A percentile compares a stretch with the other conserved stretches of the same genome.
Conservation (phyloP, 2,888 invertebrate species). For the Mayetiola destructor region DNA sequence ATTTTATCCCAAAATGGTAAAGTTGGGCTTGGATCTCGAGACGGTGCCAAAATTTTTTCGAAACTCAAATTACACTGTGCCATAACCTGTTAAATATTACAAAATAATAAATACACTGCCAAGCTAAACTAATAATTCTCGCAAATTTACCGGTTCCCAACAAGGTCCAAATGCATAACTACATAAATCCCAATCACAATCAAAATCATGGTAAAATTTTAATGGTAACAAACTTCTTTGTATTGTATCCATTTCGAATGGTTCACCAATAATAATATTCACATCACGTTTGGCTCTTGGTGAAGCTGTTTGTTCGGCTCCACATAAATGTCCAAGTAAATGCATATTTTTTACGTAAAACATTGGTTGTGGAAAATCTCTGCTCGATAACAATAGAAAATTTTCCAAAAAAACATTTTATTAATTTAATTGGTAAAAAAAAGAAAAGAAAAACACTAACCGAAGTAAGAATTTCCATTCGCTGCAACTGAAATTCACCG, state of each 20-base stretch:
- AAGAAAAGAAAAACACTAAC: slow-evolving; percentile 20
- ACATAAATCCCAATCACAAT: slow-evolving; percentile 78
- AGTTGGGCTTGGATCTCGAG: slow-evolving; percentile 83
- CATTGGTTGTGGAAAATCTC: slow-evolving; percentile 92
- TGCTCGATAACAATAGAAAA: slow-evolving; percentile 17
- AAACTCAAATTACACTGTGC: slow-evolving; percentile 46
- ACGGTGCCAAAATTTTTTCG: slow-evolving; percentile 74
- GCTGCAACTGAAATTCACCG: slow-evolving; percentile 63
- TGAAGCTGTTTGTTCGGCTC: slow-evolving; percentile 74
- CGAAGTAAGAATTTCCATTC: slow-evolving; percentile 75
- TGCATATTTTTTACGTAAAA: slow-evolving; percentile 69
- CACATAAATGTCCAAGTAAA: slow-evolving; percentile 79
- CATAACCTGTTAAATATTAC: slow-evolving; percentile 23
- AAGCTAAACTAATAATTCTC: slow-evolving; percentile 26
- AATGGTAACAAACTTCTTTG: slow-evolving; percentile 86
- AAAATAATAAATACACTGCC: background rate
- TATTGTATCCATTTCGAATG: slow-evolving; percentile 69
- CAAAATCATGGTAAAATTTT: slow-evolving; percentile 96
- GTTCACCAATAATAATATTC: slow-evolving; percentile 56
- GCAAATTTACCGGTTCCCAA: slow-evolving; percentile 91
- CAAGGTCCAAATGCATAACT: slow-evolving; percentile 96
- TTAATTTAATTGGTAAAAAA: background rate
- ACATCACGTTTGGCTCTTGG: slow-evolving; percentile 39
- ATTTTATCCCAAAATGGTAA: slow-evolving; percentile 97
- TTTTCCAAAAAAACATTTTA: background rate